Evolutionary conservation across 2,797 vertebrate species (phyloP), one percentile per base, ranked within the genome.

Genomic region (Lophotriccus pileatus): DNA sequence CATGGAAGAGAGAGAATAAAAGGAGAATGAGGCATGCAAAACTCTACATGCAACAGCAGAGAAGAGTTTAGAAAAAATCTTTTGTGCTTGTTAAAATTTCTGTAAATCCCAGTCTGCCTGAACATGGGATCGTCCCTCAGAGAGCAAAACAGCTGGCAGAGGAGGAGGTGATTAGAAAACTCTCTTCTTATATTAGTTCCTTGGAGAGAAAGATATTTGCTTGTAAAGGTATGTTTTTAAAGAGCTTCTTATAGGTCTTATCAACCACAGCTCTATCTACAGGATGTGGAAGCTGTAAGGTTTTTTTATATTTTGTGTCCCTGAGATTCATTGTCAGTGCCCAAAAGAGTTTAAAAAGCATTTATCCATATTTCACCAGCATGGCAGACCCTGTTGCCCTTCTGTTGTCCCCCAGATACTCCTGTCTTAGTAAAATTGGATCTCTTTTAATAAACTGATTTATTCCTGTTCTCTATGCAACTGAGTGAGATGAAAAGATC

Each of bases 241-340:
- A 96, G 92, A 59, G 93, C 39, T 69, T 95, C 96, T 95, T 89
- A 93, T 21, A 83, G 52, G 69, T 86, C 64, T 96, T 86, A 68
- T 82, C 55, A 93, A 79, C 79, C 94, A 32, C 58, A 97, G 86
- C 80, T 95, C 87, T 92, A 43, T 39, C 73, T 79, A 70, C 55
- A 87, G 72, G 84, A n/a, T 68, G 59, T 59, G 76, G 68, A 93
- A 95, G 74, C 84, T 50, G 72, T 77, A 85, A 84, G 76, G 10
- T 4, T 8, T 41, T 41, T 47, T 77, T 84, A 79, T 50, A 8
- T 23, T 62, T 55, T 23, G 4, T 69, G 46, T 8, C 39, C 81
- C 5, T 41, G 3, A 84, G 62, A 36, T 82, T 86, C 74, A 39
- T 70, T 90, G 83, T 53, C 70, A 44, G 66, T 34, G 36, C 43